Conservation (phyloP, 2,797 vertebrate genomes). For the Oceanodroma leucorhoa region DNA sequence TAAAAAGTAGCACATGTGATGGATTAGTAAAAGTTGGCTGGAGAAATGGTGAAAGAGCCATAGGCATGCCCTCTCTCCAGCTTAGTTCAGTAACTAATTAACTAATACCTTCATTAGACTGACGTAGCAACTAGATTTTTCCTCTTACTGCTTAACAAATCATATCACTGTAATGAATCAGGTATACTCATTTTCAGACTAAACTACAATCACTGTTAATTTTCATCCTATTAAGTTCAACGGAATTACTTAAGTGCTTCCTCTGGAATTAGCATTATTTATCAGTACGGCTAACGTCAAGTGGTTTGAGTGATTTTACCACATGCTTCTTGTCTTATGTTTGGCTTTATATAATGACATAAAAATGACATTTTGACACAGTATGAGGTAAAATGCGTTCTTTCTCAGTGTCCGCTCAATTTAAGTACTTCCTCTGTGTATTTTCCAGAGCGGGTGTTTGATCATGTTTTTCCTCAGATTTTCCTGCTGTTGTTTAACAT, state of each 20-base stretch:
- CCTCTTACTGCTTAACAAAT: not conserved
- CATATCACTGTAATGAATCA: not conserved
- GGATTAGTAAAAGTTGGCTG: not conserved
- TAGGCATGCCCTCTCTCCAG: not conserved
- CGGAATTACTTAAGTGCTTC: not conserved
- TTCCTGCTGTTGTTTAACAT: not conserved
- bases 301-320: not conserved
- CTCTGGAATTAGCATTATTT: not conserved
- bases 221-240: not conserved
- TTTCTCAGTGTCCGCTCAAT: not conserved
- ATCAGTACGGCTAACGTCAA: not conserved
- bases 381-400: not conserved
- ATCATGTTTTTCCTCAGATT: not conserved
- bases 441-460: not conserved
- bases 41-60: not conserved
- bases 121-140: not conserved
- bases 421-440: not conserved
- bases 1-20: not conserved
- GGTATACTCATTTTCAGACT: not conserved
- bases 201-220: not conserved
- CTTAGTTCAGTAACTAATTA: not conserved
- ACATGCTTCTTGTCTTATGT: not conserved
- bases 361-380: not conserved
- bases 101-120: not conserved
- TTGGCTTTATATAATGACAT: not conserved